A percentile compares a stretch with the other conserved stretches of the same genome.
Evolutionary conservation across 2,113 vertebrate species (phyloP).

Genomic region (Lasiurus cinereus): DNA sequence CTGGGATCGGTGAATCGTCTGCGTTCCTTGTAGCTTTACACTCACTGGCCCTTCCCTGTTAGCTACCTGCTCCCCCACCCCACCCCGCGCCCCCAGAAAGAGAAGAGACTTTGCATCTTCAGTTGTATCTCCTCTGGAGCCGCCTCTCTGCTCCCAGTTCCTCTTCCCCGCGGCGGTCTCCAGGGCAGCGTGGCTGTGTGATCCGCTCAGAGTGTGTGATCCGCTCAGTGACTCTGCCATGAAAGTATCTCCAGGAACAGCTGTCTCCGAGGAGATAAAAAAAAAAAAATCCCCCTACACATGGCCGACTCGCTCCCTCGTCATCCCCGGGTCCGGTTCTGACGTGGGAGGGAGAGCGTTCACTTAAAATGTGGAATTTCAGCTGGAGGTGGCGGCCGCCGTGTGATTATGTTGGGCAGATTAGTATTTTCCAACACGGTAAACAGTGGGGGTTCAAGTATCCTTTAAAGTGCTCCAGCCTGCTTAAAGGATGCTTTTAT

Average conservation of each 20-base stretch:
- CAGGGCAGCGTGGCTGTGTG: too few relatives aligned
- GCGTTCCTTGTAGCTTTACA: rapidly evolving
- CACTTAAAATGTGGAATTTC: not conserved
- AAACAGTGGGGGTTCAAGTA: not conserved
- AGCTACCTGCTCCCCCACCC: too few relatives aligned
- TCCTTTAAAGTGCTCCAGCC: rapidly evolving
- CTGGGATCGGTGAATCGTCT: too few relatives aligned
- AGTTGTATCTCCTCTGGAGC: not conserved
- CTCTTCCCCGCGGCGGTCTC: not conserved
- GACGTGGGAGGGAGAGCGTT: rapidly evolving
- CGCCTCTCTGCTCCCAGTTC: not conserved
- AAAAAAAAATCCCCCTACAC: too few relatives aligned
- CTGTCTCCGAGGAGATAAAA: not conserved
- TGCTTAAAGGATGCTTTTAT: not conserved
- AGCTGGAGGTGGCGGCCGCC: too few relatives aligned
- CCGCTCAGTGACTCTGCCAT: too few relatives aligned
- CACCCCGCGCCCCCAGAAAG: too few relatives aligned
- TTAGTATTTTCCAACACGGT: not conserved
- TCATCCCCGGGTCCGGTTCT: rapidly evolving
- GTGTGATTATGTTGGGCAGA: rapidly evolving
- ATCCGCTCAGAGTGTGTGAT: too few relatives aligned
- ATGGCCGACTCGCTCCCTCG: rapidly evolving
- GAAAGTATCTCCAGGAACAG: not conserved
- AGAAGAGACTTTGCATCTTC: not conserved
- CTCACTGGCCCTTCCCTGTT: not conserved